Conservation (phyloP, 64 coral and sea anemone genomes). For the Montipora cactus region DNA sequence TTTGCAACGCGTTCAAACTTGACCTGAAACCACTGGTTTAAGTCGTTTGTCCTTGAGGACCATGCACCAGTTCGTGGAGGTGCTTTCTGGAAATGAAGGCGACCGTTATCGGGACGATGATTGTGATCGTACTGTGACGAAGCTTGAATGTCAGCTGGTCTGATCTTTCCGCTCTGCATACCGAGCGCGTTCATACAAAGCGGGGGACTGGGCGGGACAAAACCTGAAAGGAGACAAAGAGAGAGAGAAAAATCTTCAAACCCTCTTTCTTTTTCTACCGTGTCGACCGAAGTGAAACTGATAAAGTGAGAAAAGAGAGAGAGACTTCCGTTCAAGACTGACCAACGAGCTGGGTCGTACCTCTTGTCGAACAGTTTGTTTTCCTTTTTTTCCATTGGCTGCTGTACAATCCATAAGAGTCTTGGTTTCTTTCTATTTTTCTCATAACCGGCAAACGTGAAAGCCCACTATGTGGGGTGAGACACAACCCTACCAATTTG, state of each 20-base stretch:
- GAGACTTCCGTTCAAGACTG: no score
- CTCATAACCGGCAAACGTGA: no score
- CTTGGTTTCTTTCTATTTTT: no score
- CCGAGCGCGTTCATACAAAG: slow-evolving; percentile 54
- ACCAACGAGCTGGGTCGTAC: no score
- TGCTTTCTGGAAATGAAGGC: slow-evolving; percentile 59
- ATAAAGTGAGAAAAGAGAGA: no score
- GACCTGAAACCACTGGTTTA: slow-evolving; percentile 52
- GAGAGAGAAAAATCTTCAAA: no score
- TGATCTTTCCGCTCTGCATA: slow-evolving; percentile 33
- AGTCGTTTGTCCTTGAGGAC: slow-evolving; percentile 28
- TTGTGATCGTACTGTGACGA: slow-evolving; percentile 18
- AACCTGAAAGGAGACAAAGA: slow-evolving; percentile 6
- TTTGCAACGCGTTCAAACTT: slow-evolving; percentile 53
- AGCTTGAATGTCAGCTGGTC: slow-evolving; percentile 32
- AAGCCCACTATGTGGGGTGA: no score
- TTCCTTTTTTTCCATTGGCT: no score
- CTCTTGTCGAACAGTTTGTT: no score
- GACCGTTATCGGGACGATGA: slow-evolving; percentile 32
- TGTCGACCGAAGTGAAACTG: neutral
- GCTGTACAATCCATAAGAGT: no score
- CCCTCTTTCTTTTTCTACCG: no score
- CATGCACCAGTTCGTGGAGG: slow-evolving; percentile 21
- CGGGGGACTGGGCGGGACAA: slow-evolving; percentile 31
- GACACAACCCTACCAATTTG: no score